A percentile compares a stretch with the other conserved stretches of the same genome.
Conservation (phyloP, 2,797 vertebrate genomes). For the Uromys caudimaculatus region DNA sequence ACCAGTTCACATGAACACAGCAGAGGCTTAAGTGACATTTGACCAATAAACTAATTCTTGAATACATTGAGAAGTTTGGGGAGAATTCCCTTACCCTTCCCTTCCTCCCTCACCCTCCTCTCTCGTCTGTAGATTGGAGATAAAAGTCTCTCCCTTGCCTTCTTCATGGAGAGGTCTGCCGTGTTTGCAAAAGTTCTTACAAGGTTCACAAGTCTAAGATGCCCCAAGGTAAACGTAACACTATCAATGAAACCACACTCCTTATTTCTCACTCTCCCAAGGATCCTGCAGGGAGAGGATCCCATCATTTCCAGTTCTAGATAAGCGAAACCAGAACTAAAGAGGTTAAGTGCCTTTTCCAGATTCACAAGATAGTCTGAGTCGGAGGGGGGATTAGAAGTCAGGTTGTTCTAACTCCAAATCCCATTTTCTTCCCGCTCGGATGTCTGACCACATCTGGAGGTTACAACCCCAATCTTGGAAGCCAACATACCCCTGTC, state of each 20-base stretch:
- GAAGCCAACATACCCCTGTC: neutral
- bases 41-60: slow-evolving; percentile 28
- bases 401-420: neutral
- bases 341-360: slow-evolving; percentile 5
- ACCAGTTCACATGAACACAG: neutral
- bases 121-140: neutral
- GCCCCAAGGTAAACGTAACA: neutral
- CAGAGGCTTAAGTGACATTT: neutral
- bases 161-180: neutral
- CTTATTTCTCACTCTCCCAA: slow-evolving; percentile 33
- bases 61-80: neutral
- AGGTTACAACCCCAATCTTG: neutral
- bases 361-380: neutral
- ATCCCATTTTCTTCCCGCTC: neutral
- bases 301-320: slow-evolving; percentile 47
- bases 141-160: neutral
- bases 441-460: neutral
- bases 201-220: neutral
- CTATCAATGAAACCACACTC: neutral
- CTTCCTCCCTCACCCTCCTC: neutral
- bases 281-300: neutral
- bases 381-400: slow-evolving; percentile 1
- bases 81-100: neutral
- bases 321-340: slow-evolving; percentile 36
- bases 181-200: slow-evolving; percentile 44